Conservation (phyloP, 2,113 vertebrate genomes). For the Periophthalmodon schlosseri region DNA sequence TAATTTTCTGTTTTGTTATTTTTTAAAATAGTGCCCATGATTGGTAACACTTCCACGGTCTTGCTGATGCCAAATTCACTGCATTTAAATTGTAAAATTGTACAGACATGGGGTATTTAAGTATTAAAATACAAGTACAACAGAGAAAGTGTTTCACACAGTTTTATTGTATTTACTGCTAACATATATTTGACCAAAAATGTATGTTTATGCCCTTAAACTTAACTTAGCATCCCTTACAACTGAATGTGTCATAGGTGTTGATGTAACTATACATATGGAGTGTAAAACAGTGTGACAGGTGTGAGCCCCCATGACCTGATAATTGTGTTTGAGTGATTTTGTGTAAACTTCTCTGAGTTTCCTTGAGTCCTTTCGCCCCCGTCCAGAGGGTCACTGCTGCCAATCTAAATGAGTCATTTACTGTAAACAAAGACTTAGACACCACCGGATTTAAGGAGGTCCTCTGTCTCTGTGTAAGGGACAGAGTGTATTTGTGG, state of each 20-base stretch:
- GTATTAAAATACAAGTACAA: no score
- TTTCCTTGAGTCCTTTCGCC: conserved; percentile 34
- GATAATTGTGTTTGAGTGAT: conserved; percentile 37
- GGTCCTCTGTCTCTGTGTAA: background rate
- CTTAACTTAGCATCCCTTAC: background rate
- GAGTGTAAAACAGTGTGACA: background rate
- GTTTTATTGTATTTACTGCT: no score
- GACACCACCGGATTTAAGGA: background rate
- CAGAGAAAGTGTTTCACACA: no score
- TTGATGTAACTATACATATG: background rate
- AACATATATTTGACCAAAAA: no score
- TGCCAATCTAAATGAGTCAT: conserved; percentile 34
- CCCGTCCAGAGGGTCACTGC: conserved; percentile 18
- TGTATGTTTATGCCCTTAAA: background rate
- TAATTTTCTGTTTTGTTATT: background rate
- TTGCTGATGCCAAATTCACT: background rate
- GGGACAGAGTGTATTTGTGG: conserved; percentile 31
- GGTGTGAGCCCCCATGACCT: background rate
- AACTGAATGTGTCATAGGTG: background rate
- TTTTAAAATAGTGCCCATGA: no score
- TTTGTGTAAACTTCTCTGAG: conserved; percentile 53
- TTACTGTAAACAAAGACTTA: background rate
- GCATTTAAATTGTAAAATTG: no score
- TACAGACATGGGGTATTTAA: no score
- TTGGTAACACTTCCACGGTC: no score